phyloP scores from a whole-genome alignment of 2,113 vertebrate genomes.

The Ahaetulla prasina region DNA sequence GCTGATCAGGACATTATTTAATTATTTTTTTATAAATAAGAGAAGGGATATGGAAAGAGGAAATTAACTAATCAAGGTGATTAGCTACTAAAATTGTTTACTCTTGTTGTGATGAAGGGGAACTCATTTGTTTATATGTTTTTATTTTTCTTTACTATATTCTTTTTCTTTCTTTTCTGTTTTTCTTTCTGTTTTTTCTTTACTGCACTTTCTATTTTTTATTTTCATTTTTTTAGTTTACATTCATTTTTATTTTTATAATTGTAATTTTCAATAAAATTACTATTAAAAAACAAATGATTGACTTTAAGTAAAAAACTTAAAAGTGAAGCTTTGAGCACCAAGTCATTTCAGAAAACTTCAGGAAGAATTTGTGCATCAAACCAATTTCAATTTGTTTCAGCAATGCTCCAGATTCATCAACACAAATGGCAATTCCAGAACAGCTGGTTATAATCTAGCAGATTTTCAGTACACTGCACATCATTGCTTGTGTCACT shows the following conservation, averaged over 20 bases:
- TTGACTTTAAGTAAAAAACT: too few species aligned
- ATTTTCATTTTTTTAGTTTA: too few species aligned
- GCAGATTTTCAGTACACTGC: too few species aligned
- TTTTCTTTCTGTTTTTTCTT: too few species aligned
- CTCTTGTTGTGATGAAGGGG: not conserved
- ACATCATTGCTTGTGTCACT: not conserved
- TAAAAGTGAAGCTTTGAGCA: not conserved
- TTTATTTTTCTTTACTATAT: not conserved
- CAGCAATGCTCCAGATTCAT: not conserved
- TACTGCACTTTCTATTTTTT: too few species aligned
- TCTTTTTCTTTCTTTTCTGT: too few species aligned
- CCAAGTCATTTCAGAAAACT: not conserved
- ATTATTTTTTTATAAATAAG: not conserved
- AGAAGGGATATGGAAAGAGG: not conserved
- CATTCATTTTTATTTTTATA: too few species aligned
- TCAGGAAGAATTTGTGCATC: not conserved
- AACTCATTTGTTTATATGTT: not conserved
- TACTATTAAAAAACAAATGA: not conserved
- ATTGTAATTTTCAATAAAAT: too few species aligned
- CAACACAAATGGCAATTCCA: not conserved
- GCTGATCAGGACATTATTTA: not conserved
- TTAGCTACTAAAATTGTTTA: not conserved
- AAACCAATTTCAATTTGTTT: not conserved
- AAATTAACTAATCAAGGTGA: not conserved
- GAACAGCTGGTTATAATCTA: not conserved